These are phyloP conservation scores for Enteromius thamalakanensis DNA, from an alignment of 2,797 vertebrate species.

Conservation along the genomic window DNA sequence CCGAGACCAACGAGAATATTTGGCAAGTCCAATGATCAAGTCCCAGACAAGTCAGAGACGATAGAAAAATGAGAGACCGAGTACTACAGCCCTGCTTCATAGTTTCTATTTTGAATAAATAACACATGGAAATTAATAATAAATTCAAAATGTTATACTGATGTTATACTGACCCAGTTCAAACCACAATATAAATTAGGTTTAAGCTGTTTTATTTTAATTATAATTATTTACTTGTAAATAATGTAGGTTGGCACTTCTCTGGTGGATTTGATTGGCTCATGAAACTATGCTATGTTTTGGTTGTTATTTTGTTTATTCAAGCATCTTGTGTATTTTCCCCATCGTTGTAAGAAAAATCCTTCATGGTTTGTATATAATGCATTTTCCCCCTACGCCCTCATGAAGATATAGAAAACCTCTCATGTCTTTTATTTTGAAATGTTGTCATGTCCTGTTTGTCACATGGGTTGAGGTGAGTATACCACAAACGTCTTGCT, in stretches of 20 bases:
- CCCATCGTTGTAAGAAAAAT: too few relatives aligned
- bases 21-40: too few relatives aligned
- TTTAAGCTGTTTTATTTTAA: not conserved
- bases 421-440: not conserved
- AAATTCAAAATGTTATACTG: not conserved
- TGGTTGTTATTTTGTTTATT: too few relatives aligned
- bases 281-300: not conserved
- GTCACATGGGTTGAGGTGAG: not conserved
- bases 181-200: not conserved
- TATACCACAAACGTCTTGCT: not conserved
- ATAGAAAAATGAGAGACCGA: too few relatives aligned
- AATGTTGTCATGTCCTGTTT: not conserved
- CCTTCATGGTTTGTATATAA: too few relatives aligned
- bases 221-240: not conserved
- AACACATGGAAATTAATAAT: not conserved
- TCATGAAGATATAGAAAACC: not conserved
- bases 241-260: not conserved
- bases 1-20: too few relatives aligned
- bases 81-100: too few relatives aligned
- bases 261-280: not conserved
- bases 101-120: too few relatives aligned
- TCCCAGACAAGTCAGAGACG: too few relatives aligned
- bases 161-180: not conserved
- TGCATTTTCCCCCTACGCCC: not conserved
- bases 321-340: not conserved